Conservation (phyloP, 2,113 vertebrate genomes). For the Equus quagga region DNA sequence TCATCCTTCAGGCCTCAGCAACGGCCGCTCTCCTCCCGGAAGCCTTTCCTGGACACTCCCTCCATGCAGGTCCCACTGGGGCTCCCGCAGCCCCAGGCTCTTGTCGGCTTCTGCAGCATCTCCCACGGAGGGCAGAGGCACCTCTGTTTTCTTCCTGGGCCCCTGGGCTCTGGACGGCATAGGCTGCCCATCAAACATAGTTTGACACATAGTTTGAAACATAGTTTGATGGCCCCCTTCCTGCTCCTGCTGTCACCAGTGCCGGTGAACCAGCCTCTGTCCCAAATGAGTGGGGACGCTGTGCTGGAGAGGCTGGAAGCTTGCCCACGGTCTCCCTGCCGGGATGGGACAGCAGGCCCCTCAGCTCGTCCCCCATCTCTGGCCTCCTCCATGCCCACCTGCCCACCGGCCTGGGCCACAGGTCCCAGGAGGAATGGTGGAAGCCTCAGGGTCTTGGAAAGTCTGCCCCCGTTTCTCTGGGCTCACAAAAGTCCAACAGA, state of each 20-base stretch:
- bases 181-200: too few relatives aligned
- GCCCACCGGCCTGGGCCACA: fast-evolving
- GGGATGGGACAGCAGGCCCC: not conserved
- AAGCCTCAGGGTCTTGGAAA: not conserved
- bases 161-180: too few relatives aligned
- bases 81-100: not conserved
- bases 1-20: not conserved
- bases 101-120: not conserved
- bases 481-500: not conserved
- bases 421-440: fast-evolving
- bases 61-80: too few relatives aligned
- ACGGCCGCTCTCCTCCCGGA: not conserved
- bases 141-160: not conserved
- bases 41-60: not conserved
- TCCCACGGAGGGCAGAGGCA: not conserved
- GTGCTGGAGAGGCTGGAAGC: not conserved
- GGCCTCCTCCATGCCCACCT: not conserved
- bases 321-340: not conserved
- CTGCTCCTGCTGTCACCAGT: not conserved
- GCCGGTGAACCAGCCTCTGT: not conserved
- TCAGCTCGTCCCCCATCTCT: fast-evolving
- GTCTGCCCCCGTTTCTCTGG: not conserved
- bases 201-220: too few relatives aligned
- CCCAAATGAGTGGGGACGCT: not conserved
- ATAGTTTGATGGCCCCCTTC: not conserved